Evolutionary conservation across 2,888 invertebrate species (phyloP).

Genomic region (Metalampra italica): DNA sequence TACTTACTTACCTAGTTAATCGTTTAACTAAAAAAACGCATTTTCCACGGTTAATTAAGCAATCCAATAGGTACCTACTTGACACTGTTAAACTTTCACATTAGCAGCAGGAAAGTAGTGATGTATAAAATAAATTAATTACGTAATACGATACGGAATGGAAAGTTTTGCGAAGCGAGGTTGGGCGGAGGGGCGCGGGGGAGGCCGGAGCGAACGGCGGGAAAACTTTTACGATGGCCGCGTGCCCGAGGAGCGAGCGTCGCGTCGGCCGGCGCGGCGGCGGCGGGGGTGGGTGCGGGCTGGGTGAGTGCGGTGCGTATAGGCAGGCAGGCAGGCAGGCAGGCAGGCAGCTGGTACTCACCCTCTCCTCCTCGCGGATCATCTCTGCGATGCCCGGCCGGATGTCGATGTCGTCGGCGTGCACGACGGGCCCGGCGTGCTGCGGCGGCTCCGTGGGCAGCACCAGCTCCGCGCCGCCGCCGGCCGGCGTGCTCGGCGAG

Average conservation of each 20-base stretch:
- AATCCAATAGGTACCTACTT: no score
- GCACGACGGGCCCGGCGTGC: constrained; percentile 36
- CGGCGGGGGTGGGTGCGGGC: background rate
- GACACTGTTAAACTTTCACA: constrained; percentile 33
- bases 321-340: no score
- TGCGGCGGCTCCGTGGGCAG: constrained; percentile 27
- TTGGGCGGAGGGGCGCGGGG: constrained; percentile 15
- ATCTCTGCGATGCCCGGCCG: constrained; percentile 97
- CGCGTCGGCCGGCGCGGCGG: constrained; percentile 1
- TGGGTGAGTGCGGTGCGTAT: no score
- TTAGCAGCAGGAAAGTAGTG: constrained; percentile 33
- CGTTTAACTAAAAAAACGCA: no score
- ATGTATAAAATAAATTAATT: constrained; percentile 53
- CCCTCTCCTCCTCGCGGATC: constrained; percentile 97
- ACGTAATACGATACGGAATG: constrained; percentile 52
- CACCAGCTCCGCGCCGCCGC: constrained; percentile 16
- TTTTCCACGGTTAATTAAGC: no score
- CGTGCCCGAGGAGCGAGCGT: constrained; percentile 7
- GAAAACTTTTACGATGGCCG: constrained; percentile 36
- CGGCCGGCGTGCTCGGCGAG: constrained; percentile 19
- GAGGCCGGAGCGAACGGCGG: constrained; percentile 35
- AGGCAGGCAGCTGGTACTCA: no score
- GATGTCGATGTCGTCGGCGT: constrained; percentile 91
- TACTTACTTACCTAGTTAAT: no score
- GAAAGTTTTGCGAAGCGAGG: constrained; percentile 44